phyloP scores from a whole-genome alignment of 2,797 vertebrate species.

The Numenius phaeopus region DNA sequence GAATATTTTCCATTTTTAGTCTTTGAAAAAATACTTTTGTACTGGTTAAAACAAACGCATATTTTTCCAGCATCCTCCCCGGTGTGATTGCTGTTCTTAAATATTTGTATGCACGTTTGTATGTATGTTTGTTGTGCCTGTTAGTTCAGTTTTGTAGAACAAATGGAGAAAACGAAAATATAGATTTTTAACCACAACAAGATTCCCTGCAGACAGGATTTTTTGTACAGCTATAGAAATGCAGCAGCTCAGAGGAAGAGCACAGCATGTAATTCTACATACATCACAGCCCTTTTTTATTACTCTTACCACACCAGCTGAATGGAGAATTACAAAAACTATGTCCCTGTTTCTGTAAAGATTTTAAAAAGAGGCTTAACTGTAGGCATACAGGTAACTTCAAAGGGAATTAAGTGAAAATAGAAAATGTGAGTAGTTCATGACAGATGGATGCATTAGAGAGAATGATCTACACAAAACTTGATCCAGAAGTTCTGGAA shows the following conservation, averaged over 20 bases:
- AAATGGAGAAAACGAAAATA: constrained; percentile 55
- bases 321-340: constrained; percentile 55
- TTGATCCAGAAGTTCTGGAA: constrained; percentile 41
- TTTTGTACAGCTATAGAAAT: constrained; percentile 26
- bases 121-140: constrained; percentile 36
- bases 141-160: constrained; percentile 45
- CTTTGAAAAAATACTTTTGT: background rate
- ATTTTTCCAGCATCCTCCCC: background rate
- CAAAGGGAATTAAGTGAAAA: constrained; percentile 60
- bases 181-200: constrained; percentile 56
- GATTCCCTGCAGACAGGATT: constrained; percentile 52
- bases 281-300: constrained; percentile 40
- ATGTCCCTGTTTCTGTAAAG: constrained; percentile 41
- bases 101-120: background rate
- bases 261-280: constrained; percentile 55
- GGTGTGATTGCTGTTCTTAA: background rate
- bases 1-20: background rate
- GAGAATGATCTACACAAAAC: constrained; percentile 6
- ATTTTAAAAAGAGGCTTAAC: constrained; percentile 60
- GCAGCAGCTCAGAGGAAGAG: constrained; percentile 35
- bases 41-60: constrained; percentile 16
- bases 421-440: background rate
- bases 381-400: constrained; percentile 54
- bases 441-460: constrained; percentile 10
- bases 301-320: constrained; percentile 47